A percentile compares a stretch with the other conserved stretches of the same genome.
Evolutionary conservation across 2,797 vertebrate species (phyloP).

Genomic region (Mionectes olivaceus): DNA sequence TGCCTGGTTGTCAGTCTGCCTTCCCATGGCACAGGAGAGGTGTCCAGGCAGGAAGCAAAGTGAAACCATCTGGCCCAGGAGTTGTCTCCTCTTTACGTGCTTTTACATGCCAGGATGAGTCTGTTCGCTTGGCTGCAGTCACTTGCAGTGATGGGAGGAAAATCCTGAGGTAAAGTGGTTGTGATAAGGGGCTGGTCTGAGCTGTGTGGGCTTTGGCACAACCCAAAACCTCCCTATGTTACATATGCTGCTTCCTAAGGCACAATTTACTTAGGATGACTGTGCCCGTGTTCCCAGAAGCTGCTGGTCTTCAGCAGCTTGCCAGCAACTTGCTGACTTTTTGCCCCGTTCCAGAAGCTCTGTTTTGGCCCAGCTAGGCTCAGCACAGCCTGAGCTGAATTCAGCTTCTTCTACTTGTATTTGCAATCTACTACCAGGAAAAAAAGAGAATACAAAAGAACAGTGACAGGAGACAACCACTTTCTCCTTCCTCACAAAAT

Average conservation of each 20-base stretch:
- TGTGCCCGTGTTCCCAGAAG: neutral
- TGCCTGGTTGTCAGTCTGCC: neutral
- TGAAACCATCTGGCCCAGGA: neutral
- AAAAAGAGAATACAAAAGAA: neutral
- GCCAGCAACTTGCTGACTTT: neutral
- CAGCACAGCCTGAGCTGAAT: neutral
- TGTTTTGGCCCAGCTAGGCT: neutral
- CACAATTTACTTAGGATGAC: neutral
- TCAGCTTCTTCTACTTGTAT: neutral
- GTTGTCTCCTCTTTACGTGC: neutral
- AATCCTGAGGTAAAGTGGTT: neutral
- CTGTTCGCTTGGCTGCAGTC: neutral
- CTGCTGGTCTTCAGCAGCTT: neutral
- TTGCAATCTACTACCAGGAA: neutral
- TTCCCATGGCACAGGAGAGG: neutral
- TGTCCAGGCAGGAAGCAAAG: neutral
- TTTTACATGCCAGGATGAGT: neutral
- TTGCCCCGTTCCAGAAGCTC: neutral
- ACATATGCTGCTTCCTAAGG: neutral
- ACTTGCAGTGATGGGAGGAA: neutral
- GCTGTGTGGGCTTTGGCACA: neutral
- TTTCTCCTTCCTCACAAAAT: neutral
- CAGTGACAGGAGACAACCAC: neutral
- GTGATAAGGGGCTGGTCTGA: neutral
- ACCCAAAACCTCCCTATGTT: neutral